phyloP scores from a whole-genome alignment of 2,797 vertebrate genomes.

The Bucorvus abyssinicus region DNA sequence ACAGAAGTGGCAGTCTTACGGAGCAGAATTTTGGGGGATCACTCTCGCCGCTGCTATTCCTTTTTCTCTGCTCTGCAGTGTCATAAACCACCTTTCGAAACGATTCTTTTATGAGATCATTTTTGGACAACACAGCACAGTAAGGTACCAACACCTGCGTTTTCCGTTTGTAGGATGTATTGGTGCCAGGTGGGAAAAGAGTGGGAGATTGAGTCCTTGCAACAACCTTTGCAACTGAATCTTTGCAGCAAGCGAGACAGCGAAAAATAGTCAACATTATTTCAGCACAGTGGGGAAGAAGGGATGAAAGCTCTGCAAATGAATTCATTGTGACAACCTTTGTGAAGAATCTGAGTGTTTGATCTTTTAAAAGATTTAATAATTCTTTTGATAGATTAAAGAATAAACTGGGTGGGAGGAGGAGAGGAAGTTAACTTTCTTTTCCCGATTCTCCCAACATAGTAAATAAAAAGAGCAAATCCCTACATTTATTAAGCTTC shows the following conservation, averaged over 20 bases:
- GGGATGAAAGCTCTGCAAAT: conserved; percentile 64
- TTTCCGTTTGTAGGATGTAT: not conserved
- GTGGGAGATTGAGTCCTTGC: not conserved
- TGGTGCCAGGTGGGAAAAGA: not conserved
- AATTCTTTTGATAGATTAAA: conserved; percentile 74
- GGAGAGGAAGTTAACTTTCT: conserved; percentile 60
- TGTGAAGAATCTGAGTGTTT: conserved; percentile 65
- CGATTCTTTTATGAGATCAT: not conserved
- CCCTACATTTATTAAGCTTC: not conserved
- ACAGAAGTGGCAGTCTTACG: not conserved
- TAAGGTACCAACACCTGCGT: not conserved
- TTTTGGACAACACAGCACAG: not conserved
- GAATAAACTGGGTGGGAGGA: conserved; percentile 49
- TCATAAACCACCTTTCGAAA: not conserved
- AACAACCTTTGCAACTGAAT: conserved; percentile 17
- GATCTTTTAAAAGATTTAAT: conserved; percentile 74
- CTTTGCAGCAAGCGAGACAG: not conserved
- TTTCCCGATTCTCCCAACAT: conserved; percentile 42
- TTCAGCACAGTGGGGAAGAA: conserved; percentile 62
- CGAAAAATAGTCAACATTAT: conserved; percentile 39
- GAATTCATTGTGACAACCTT: conserved; percentile 72
- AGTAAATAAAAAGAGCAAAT: conserved; percentile 57
- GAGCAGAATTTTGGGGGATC: not conserved
- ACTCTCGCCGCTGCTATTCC: not conserved
- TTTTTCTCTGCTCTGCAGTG: not conserved